Base-by-base conservation (phyloP, 2,113 vertebrate genomes). In the Psammodynastes pulverulentus region DNA sequence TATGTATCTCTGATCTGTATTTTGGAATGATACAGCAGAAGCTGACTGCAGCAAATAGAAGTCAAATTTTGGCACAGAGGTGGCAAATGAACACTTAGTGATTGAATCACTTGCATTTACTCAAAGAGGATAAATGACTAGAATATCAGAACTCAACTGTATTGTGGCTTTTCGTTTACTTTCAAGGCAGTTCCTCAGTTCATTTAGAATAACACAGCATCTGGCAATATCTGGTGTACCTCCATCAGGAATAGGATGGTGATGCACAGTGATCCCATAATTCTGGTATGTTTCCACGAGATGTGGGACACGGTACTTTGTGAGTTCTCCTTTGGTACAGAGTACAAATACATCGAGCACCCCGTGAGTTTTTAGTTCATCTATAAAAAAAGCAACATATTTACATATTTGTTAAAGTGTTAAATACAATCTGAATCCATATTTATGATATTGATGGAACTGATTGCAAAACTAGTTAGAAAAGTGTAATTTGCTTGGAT, bases 321-420 rank as follows among this genome's bases (percentile, higher is more conserved):
- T 94, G 39, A 99, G 97, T 92, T 99, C 98, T 46, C 98, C 98
- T 95, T 98, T 97, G 94, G 98, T 99, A 96, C 98, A 99, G 94
- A 99, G 97, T 92, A 99, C 98, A 97, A 99, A 99, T 93, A 99
- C 90, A 19, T 99, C 98, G 96, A 98, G 97, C 92, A 98, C 98
- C 34, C 98, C 98, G 91, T 95, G 98, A 89, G 49, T 98, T 97
- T 98, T 98, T 1, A 99, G 97, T 96, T 99, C 98, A 91, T 97
- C 99, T 99, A 97, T 84, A 90, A 93, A 95, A 0, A 39, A 39
- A 26, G 46, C 19, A 51, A 51, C 29, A 34, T 34, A 29, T 4
- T 84, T 15, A 23, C n/a, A 8, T 62, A n/a, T 23, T 52, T 53
- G 67, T 9, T 84, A 54, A 85, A 10, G 43, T 39, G 46, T 12